A percentile compares a stretch with the other conserved stretches of the same genome.
These are phyloP conservation scores for Lordiphosa mommai DNA, from an alignment of 1,140 invertebrate species.

Conservation along the genomic window DNA sequence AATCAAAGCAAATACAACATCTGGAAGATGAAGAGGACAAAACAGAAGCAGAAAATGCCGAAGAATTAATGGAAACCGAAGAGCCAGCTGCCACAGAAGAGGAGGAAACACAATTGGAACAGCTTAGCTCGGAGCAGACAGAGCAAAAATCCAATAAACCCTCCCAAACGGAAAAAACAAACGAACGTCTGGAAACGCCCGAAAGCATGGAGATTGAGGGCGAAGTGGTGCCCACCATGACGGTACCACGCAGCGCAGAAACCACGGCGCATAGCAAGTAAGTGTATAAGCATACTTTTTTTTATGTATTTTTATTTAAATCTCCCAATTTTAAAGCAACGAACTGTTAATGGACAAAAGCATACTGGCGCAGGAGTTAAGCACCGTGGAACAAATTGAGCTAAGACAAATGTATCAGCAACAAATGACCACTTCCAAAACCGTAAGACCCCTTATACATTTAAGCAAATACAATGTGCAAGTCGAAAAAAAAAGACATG, in stretches of 20 bases:
- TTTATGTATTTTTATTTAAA: neutral
- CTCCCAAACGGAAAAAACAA: slow-evolving; percentile 80
- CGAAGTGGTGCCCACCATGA: slow-evolving; percentile 85
- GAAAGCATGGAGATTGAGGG: slow-evolving; percentile 87
- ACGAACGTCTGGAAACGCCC: slow-evolving; percentile 71
- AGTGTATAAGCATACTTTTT: slow-evolving; percentile 12
- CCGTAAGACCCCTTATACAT: too few species aligned
- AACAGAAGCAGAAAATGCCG: slow-evolving; percentile 81
- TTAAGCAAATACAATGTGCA: too few species aligned
- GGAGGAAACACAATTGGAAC: slow-evolving; percentile 80
- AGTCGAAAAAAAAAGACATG: too few species aligned
- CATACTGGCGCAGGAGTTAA: slow-evolving; percentile 48
- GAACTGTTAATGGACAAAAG: slow-evolving; percentile 67
- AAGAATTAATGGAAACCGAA: slow-evolving; percentile 66
- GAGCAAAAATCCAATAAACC: slow-evolving; percentile 81
- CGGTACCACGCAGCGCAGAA: slow-evolving; percentile 85
- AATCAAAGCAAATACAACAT: slow-evolving; percentile 87
- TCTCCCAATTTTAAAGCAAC: slow-evolving; percentile 25
- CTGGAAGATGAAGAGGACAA: slow-evolving; percentile 82
- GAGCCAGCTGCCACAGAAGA: slow-evolving; percentile 48
- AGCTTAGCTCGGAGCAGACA: slow-evolving; percentile 81
- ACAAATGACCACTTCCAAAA: slow-evolving; percentile 47
- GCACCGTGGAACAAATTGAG: slow-evolving; percentile 55
- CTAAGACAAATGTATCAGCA: slow-evolving; percentile 67
- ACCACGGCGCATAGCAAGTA: slow-evolving; percentile 84